Base-by-base conservation (phyloP, 1,140 invertebrate species). In the Drosophila bocki region DNA sequence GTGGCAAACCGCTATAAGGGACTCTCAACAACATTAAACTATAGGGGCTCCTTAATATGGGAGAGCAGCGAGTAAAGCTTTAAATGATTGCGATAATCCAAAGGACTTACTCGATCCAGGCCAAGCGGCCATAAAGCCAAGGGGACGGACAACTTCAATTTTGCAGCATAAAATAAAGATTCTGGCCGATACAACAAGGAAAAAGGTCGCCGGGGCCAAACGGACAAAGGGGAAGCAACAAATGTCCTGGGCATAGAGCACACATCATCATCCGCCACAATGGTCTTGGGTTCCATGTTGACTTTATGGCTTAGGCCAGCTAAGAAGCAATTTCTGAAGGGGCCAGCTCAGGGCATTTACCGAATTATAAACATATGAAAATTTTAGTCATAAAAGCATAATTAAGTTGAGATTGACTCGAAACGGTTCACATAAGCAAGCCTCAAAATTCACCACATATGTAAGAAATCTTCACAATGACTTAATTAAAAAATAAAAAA, bases 61-160 rank as follows among this genome's bases (percentile, higher is more conserved):
- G 19, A n/a, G 29, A 17, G 19, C 13, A 11, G 19, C 22, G 26
- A 45, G 48, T 58, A 53, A 80, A 67, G 68, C 72, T 50, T 51
- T 35, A 78, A 88, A 78, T 84, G 80, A 69, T 71, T 68, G 69
- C 63, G 80, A 80, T 80, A 87, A 87, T 87, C 80, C 72, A 39
- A 53, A 37, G 64, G 75, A 76, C 68, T 76, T 86, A 75, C 60
- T 47, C 61, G 50, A 47, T 51, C 76, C 69, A 33, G 33, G 64
- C 60, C 54, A 39, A 41, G 47, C 35, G 71, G 75, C 59, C 68
- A 59, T 80, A 78, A 82, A 75, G 79, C 82, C 48, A 60, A 44
- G 51, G 58, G 44, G 59, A 47, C 51, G 44, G 59, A 47, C 51
- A 63, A 78, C 77, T 82, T 88, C 68, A 80, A 80, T 80, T 80